Base-by-base conservation (phyloP, 2,113 vertebrate species). In the Lagopus muta region DNA sequence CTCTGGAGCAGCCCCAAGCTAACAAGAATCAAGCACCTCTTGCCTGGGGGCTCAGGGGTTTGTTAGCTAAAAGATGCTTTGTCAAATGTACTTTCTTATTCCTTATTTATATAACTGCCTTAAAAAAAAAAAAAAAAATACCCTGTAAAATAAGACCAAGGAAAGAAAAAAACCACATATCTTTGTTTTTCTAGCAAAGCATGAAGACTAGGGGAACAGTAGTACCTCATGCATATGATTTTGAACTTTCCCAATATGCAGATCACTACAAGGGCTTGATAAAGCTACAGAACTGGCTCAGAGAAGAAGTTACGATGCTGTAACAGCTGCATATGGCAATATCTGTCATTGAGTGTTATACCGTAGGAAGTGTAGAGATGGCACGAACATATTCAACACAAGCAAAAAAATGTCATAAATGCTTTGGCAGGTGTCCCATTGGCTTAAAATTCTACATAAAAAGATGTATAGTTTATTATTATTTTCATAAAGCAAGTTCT, bases 61-160 rank as follows among this genome's bases (percentile, higher is more conserved):
- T 96, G 91, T 94, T 86, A 95, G 89, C 83, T 96, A 93, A 85
- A 85, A 83, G 92, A 94, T 87, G 92, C 95, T 97, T 83, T 77
- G 83, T 88, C 95, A 81, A 92, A 90, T 93, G 74, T 70, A 48
- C 69, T 95, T 94, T 90, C 82, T 95, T 96, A 75, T 78, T 96
- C 94, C 87, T 95, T 93, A 93, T 76, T 88, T 96, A 92, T 21
- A 88, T 61, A 88, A 90, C 48, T 96, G 86, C 81, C 92, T 95
- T 95, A 82, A 88, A 89, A 88, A 95, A 92, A 19, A 47, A 45
- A 19, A 47, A 10, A 36, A 48, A 21, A 47, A 28, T 71, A 28
- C 69, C 84, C 92, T 96, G 70, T 64, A 92, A 65, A 28, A 24
- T 21, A 40, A 13, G 40, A 73, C 42, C 18, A 58, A 32, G 30